phyloP scores from a whole-genome alignment of 2,888 invertebrate species.

The Teinopalpus imperialis region DNA sequence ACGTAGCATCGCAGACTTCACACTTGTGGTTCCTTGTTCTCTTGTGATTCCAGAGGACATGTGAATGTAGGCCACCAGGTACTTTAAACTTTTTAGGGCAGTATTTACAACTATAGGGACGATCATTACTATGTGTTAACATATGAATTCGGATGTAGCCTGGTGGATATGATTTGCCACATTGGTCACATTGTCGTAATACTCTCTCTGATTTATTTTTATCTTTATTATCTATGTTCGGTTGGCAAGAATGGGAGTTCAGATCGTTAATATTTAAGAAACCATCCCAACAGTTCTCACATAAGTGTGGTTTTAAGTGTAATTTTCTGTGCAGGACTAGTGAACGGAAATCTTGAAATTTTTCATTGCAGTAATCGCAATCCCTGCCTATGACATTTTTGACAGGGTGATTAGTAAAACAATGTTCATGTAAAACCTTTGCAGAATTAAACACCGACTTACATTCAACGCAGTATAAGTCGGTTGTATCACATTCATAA shows the following conservation, averaged over 20 bases:
- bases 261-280: conserved; percentile 53
- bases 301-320: conserved; percentile 67
- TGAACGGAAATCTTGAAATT: conserved; percentile 69
- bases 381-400: conserved; percentile 59
- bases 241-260: conserved; percentile 57
- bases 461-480: conserved; percentile 68
- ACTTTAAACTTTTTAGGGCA: conserved; percentile 78
- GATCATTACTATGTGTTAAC: conserved; percentile 65
- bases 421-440: conserved; percentile 57
- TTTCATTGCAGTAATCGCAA: conserved; percentile 72
- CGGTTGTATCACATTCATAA: conserved; percentile 38
- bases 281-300: conserved; percentile 73
- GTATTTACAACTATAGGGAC: conserved; percentile 67
- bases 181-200: conserved; percentile 70
- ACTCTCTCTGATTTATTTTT: conserved; percentile 51
- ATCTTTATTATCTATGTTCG: conserved; percentile 47
- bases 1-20: conserved; percentile 72
- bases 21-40: conserved; percentile 71
- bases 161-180: conserved; percentile 74
- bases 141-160: conserved; percentile 74
- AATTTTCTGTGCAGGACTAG: conserved; percentile 66
- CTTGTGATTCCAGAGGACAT: conserved; percentile 73
- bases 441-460: conserved; percentile 58
- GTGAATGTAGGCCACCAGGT: conserved; percentile 68
- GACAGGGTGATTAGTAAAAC: conserved; percentile 53